phyloP scores from a whole-genome alignment of 2,113 vertebrate genomes.

The Monopterus albus region DNA sequence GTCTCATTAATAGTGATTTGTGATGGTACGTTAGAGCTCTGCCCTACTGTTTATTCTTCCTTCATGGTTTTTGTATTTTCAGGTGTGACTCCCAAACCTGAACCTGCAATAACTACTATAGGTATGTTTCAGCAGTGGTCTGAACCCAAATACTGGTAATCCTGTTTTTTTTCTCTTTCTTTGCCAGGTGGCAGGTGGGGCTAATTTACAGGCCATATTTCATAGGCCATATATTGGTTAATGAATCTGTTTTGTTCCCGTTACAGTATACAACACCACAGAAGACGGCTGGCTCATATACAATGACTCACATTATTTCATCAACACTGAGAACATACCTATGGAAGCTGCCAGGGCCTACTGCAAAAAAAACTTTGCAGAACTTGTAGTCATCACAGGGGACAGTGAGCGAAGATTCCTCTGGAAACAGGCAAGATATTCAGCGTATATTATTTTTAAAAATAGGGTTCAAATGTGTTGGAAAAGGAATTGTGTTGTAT shows the following conservation, averaged over 20 bases:
- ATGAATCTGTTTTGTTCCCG: conserved; percentile 7
- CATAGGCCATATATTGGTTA: no score
- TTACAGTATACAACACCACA: conserved; percentile 84
- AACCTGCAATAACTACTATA: conserved; percentile 81
- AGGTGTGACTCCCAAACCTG: conserved; percentile 87
- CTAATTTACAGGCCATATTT: no score
- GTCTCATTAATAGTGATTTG: not conserved
- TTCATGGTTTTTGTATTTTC: conserved; percentile 43
- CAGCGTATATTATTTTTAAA: not conserved
- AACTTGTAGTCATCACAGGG: conserved; percentile 86
- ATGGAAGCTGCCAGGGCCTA: conserved; percentile 89
- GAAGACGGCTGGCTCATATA: conserved; percentile 91
- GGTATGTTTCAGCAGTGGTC: conserved; percentile 79
- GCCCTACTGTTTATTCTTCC: not conserved
- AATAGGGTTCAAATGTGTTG: not conserved
- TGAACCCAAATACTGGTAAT: no score
- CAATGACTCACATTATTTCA: conserved; percentile 89
- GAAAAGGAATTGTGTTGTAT: no score
- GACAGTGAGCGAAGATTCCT: conserved; percentile 92
- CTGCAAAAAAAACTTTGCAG: conserved; percentile 90
- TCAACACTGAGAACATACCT: conserved; percentile 82
- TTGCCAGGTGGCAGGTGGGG: no score
- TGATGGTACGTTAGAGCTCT: not conserved
- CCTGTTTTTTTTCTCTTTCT: no score
- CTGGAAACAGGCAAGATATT: conserved; percentile 87